Evolutionary conservation across 2,113 vertebrate species (phyloP).

Genomic region (Ploceus nigricollis): DNA sequence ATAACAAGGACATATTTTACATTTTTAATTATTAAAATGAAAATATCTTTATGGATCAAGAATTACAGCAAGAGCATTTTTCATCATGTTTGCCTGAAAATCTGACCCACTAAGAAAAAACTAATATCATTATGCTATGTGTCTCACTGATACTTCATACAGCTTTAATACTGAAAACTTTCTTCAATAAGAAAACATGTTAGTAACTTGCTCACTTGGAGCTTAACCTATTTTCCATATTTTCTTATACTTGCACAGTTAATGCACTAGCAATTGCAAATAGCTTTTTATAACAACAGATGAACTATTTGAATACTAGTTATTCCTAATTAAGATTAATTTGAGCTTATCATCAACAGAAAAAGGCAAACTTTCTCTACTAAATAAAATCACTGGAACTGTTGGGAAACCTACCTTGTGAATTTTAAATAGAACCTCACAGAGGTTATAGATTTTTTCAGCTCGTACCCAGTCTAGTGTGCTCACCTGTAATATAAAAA

Average conservation of each 20-base stretch:
- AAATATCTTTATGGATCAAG: not conserved
- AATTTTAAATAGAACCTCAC: slow-evolving; percentile 95
- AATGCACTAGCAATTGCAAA: not conserved
- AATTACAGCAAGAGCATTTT: not conserved
- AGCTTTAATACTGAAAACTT: not conserved
- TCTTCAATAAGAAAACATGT: not conserved
- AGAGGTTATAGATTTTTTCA: slow-evolving; percentile 91
- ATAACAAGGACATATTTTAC: not conserved
- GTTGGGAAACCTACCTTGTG: slow-evolving; percentile 82
- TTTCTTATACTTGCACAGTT: not conserved
- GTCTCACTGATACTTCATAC: not conserved
- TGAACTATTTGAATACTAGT: not conserved
- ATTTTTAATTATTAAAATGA: not conserved
- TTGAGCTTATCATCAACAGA: not conserved
- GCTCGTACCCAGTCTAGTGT: slow-evolving; percentile 86
- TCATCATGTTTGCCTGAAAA: not conserved
- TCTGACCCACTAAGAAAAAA: not conserved
- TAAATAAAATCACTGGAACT: not conserved
- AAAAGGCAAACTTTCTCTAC: not conserved
- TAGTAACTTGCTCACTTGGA: not conserved
- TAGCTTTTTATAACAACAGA: not conserved
- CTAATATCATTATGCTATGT: not conserved
- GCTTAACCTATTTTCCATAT: not conserved
- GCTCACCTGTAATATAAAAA: slow-evolving; percentile 76
- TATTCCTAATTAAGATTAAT: not conserved